Evolutionary conservation across 2,113 vertebrate species (phyloP).

Genomic region (Galeopterus variegatus): DNA sequence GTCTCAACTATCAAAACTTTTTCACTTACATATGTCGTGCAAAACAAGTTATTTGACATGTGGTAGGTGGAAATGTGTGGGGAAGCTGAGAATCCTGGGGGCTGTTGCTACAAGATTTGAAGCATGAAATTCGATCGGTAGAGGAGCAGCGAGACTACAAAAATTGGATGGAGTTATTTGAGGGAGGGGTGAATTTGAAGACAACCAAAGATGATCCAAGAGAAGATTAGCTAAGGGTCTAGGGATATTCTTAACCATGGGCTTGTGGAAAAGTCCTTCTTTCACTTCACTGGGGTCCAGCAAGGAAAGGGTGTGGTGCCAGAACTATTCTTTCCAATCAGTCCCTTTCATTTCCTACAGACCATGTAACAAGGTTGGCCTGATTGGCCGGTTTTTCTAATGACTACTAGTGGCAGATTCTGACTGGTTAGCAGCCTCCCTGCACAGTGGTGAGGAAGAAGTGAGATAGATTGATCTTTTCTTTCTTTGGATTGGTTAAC

Average conservation of each 20-base stretch:
- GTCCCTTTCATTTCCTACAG: conserved; percentile 73
- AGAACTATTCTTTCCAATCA: conserved; percentile 77
- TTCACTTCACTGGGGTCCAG: conserved; percentile 38
- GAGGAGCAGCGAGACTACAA: neutral
- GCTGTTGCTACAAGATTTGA: conserved; percentile 19
- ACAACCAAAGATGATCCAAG: conserved; percentile 24
- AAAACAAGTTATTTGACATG: conserved; percentile 58
- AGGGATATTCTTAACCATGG: conserved; percentile 9
- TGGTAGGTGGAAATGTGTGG: neutral
- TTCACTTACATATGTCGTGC: conserved; percentile 49
- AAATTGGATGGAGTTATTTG: neutral
- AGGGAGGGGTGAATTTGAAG: neutral
- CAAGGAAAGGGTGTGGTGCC: conserved; percentile 79
- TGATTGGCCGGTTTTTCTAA: conserved; percentile 80
- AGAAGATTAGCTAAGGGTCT: conserved; percentile 9
- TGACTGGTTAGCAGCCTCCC: conserved; percentile 78
- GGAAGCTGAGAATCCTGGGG: conserved; percentile 4
- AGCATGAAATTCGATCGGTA: conserved; percentile 42
- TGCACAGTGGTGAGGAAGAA: conserved; percentile 58
- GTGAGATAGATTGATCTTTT: conserved; percentile 77
- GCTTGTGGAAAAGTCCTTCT: neutral
- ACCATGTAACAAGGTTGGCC: conserved; percentile 76
- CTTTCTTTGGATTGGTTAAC: conserved; percentile 79
- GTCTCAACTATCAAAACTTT: conserved; percentile 53
- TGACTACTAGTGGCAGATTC: conserved; percentile 77